Evolutionary conservation across 2,113 vertebrate species (phyloP).

Genomic region (Pachycephala philippinensis): DNA sequence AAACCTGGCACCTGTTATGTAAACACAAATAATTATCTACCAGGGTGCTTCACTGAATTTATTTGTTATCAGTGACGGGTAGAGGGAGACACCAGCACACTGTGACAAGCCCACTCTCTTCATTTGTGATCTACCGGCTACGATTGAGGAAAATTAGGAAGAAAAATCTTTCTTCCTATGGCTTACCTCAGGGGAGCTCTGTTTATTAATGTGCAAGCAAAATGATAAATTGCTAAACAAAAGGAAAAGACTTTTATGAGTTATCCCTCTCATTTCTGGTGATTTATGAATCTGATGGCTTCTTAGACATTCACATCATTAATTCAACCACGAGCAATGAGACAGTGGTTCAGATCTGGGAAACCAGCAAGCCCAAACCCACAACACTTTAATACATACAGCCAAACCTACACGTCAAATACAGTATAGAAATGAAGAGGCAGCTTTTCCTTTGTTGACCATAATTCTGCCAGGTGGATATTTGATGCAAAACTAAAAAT

Average conservation of each 20-base stretch:
- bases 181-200: slow-evolving; percentile 80
- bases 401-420: neutral
- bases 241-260: slow-evolving; percentile 81
- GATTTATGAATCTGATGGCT: slow-evolving; percentile 92
- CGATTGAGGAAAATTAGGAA: slow-evolving; percentile 80
- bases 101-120: slow-evolving; percentile 64
- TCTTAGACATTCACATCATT: slow-evolving; percentile 85
- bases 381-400: slow-evolving; percentile 10
- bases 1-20: slow-evolving; percentile 83
- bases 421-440: neutral
- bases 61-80: slow-evolving; percentile 15
- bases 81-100: slow-evolving; percentile 36
- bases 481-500: neutral
- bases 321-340: slow-evolving; percentile 83
- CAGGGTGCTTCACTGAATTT: neutral
- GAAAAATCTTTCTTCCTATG: slow-evolving; percentile 80
- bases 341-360: slow-evolving; percentile 67
- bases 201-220: slow-evolving; percentile 86
- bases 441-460: neutral
- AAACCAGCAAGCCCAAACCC: slow-evolving; percentile 14
- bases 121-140: slow-evolving; percentile 75
- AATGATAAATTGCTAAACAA: slow-evolving; percentile 87
- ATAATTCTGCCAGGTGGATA: neutral
- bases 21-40: slow-evolving; percentile 68
- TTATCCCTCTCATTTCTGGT: slow-evolving; percentile 90